Evolutionary conservation across 2,113 vertebrate species (phyloP).

Genomic region (Pomatorhinus ruficollis): DNA sequence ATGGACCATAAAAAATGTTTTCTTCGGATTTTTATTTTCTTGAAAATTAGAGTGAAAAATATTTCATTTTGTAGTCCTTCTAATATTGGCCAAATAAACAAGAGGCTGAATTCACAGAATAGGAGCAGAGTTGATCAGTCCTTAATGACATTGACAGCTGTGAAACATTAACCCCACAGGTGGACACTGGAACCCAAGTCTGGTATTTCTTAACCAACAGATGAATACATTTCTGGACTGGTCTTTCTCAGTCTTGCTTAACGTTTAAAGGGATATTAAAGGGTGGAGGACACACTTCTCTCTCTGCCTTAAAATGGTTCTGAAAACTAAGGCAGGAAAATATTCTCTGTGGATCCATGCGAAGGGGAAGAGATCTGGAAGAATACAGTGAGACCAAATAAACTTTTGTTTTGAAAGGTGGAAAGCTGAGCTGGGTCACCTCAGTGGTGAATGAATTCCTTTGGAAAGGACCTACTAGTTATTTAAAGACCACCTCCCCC

Average conservation of each 20-base stretch:
- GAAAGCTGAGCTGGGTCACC: not conserved
- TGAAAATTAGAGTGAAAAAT: not conserved
- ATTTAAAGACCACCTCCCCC: not conserved
- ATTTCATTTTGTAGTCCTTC: not conserved
- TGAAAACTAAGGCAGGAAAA: not conserved
- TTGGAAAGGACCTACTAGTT: not conserved
- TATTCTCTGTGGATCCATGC: not conserved
- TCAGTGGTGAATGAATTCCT: fast-evolving
- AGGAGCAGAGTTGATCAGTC: not conserved
- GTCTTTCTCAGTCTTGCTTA: not conserved
- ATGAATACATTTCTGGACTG: not conserved
- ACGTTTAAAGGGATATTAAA: not conserved
- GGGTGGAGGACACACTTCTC: not conserved
- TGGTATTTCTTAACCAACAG: not conserved
- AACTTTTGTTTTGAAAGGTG: not conserved
- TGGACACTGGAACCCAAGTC: not conserved
- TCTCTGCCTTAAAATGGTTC: not conserved
- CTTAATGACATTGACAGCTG: not conserved
- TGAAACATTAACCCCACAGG: not conserved
- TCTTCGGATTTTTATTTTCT: not conserved
- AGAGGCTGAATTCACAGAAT: not conserved
- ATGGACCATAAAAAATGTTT: not conserved
- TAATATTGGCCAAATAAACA: not conserved
- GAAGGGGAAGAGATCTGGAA: not conserved
- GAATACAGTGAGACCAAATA: not conserved